Percentiles rank a stretch among this genome's conserved stretches.
phyloP scores from a whole-genome alignment of 2,113 vertebrate genomes.

The Ardeotis arabs region DNA sequence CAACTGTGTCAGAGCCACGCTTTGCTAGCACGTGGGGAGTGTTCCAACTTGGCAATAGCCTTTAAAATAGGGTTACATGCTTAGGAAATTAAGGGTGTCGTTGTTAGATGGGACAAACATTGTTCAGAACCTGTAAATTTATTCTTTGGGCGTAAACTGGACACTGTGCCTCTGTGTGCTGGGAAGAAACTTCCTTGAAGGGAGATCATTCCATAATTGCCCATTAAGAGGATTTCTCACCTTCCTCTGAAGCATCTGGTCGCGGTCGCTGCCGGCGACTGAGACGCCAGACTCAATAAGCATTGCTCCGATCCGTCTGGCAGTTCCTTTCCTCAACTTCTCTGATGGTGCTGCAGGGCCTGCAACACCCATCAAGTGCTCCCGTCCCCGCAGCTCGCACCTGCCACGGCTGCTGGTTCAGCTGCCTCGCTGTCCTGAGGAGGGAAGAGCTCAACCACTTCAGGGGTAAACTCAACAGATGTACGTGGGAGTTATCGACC shows the following conservation, averaged over 20 bases:
- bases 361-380: neutral
- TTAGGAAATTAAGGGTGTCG: neutral
- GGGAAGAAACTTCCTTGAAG: neutral
- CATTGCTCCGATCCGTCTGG: neutral
- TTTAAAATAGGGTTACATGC: neutral
- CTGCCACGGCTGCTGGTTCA: neutral
- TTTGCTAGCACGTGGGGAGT: neutral
- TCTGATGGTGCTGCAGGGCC: neutral
- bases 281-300: neutral
- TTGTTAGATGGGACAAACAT: neutral
- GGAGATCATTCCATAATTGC: neutral
- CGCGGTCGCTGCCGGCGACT: neutral
- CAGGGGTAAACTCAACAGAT: neutral
- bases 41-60: neutral
- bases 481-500: accelerated
- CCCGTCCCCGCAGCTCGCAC: neutral
- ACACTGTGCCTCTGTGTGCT: neutral
- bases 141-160: neutral
- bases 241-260: constrained; percentile 24
- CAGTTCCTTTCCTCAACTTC: neutral
- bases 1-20: neutral
- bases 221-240: constrained; percentile 45
- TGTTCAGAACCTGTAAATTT: neutral
- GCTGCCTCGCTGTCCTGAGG: neutral
- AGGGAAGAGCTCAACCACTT: neutral